phyloP scores from a whole-genome alignment of 2,113 vertebrate species.

The Calypte anna region DNA sequence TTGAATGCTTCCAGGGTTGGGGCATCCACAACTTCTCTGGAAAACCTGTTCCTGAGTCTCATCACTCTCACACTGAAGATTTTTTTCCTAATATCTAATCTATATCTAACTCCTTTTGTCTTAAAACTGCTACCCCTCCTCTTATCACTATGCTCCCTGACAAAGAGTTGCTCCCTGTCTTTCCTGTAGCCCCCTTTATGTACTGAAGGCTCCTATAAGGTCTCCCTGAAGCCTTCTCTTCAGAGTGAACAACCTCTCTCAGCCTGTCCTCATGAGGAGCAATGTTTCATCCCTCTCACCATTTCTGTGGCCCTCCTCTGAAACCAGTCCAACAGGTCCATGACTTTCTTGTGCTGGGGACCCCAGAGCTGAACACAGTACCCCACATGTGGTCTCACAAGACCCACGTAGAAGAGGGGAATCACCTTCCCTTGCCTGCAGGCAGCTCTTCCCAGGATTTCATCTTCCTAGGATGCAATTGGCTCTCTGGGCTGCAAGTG shows the following conservation, averaged over 20 bases:
- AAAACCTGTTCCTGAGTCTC: not conserved
- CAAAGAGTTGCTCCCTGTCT: not conserved
- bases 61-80: not conserved
- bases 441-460: too few relatives aligned
- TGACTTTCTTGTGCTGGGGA: not conserved
- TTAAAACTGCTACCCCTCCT: not conserved
- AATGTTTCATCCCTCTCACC: not conserved
- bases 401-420: not conserved
- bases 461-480: not conserved
- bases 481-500: not conserved
- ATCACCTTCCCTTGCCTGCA: not conserved
- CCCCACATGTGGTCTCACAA: not conserved
- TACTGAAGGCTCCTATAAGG: not conserved
- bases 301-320: not conserved
- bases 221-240: not conserved
- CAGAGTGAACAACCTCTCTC: not conserved
- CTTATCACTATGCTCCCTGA: not conserved
- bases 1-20: not conserved
- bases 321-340: accelerated
- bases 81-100: not conserved
- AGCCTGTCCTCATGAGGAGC: not conserved
- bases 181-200: not conserved
- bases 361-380: not conserved
- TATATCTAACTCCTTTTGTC: not conserved
- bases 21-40: not conserved